These are phyloP conservation scores for Seira musarum DNA, from an alignment of 2,888 invertebrate species.

Conservation along the genomic window DNA sequence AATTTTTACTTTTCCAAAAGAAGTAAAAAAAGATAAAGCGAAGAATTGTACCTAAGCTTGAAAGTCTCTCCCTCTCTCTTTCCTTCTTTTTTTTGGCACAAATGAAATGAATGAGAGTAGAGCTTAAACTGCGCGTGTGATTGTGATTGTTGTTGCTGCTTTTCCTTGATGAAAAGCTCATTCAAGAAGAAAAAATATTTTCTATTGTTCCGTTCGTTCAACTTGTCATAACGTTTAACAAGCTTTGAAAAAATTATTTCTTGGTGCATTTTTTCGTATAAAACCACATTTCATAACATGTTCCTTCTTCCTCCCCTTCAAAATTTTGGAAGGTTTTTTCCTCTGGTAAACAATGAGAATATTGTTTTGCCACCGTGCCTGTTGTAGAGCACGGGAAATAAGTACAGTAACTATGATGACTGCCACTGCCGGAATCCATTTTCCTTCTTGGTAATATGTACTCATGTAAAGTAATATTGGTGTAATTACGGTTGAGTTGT, in stretches of 20 bases:
- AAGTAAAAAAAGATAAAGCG: constrained; percentile 17
- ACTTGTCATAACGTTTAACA: constrained; percentile 45
- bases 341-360: too few species aligned
- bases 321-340: too few species aligned
- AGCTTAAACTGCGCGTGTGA: constrained; percentile 12
- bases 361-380: too few species aligned
- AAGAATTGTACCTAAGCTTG: too few species aligned
- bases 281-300: constrained; percentile 57
- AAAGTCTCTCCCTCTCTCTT: too few species aligned
- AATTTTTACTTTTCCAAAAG: constrained; percentile 1
- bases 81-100: constrained; percentile 17
- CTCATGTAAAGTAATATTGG: constrained; percentile 35
- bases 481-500: constrained; percentile 57
- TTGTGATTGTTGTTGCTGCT: constrained; percentile 9
- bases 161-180: constrained; percentile 9
- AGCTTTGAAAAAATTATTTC: neutral
- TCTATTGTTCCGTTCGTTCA: constrained; percentile 46
- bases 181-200: constrained; percentile 26
- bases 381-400: too few species aligned
- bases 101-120: constrained; percentile 15
- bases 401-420: too few species aligned
- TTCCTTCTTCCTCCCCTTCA: constrained; percentile 20
- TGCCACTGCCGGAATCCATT: too few species aligned
- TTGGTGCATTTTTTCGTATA: constrained; percentile 2
- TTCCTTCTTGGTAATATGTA: too few species aligned